phyloP scores from a whole-genome alignment of 2,113 vertebrate genomes.

The Ophiodon elongatus region DNA sequence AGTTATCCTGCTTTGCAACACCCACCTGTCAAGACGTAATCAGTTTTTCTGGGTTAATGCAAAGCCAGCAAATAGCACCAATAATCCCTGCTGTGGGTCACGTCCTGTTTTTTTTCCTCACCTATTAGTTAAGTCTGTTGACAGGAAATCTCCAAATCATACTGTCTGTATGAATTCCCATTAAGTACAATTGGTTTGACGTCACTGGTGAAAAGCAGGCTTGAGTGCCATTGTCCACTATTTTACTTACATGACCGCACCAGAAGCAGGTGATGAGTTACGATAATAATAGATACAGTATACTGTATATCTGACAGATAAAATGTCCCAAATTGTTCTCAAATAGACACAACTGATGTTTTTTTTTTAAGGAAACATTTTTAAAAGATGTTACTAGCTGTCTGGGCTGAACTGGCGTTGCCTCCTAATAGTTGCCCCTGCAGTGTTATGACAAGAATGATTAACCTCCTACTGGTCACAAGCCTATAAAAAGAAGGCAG shows the following conservation, averaged over 20 bases:
- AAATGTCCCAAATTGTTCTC: background rate
- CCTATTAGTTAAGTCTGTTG: background rate
- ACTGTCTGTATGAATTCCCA: background rate
- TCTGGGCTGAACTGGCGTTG: constrained; percentile 26
- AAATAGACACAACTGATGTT: background rate
- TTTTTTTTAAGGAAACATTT: background rate
- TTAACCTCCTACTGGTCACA: constrained; percentile 48
- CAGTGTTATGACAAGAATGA: constrained; percentile 22
- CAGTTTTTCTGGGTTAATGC: no score
- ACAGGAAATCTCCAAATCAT: background rate
- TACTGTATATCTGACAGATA: background rate
- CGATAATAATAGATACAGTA: background rate
- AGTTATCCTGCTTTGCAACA: no score
- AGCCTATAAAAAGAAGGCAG: constrained; percentile 36
- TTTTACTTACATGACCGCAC: background rate
- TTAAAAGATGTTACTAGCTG: constrained; percentile 6
- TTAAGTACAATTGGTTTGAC: background rate
- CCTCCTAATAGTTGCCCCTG: constrained; percentile 14
- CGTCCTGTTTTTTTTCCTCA: background rate
- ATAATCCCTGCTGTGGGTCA: no score
- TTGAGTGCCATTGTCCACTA: background rate
- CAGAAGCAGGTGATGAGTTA: constrained; percentile 5
- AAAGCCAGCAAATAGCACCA: no score
- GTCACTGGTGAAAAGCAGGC: background rate
- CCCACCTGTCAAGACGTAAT: no score